A percentile compares a stretch with the other conserved stretches of the same genome.
These are phyloP conservation scores for Eunapius fragilis DNA, from an alignment of 37 sponge, comb jelly and placozoan genomes.

Conservation along the genomic window DNA sequence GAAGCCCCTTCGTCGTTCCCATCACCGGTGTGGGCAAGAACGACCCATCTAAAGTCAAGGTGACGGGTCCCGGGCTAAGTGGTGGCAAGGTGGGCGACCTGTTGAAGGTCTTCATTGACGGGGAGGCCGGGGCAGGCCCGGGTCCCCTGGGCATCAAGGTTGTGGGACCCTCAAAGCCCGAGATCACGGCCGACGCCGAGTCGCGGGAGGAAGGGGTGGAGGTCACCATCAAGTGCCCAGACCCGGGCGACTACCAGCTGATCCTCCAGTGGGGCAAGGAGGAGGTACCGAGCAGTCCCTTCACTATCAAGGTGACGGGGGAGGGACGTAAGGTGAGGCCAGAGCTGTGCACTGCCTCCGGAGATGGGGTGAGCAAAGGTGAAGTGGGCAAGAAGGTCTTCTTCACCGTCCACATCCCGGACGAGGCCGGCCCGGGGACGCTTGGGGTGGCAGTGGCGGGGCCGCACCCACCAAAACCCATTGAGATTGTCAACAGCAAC, in stretches of 20 bases:
- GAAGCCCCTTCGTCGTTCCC: conserved; percentile 83
- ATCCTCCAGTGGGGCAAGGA: conserved; percentile 81
- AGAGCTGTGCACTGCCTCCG: conserved; percentile 70
- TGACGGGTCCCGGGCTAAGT: conserved; percentile 67
- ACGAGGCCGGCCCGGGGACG: conserved; percentile 85
- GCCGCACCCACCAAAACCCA: conserved; percentile 86
- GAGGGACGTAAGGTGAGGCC: conserved; percentile 66
- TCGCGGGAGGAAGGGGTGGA: conserved; percentile 73
- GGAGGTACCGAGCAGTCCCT: conserved; percentile 78
- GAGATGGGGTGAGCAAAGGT: conserved; percentile 60
- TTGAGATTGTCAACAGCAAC: conserved; percentile 67
- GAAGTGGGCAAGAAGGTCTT: conserved; percentile 55
- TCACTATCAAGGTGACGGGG: conserved; percentile 55
- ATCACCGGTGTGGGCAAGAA: conserved; percentile 70
- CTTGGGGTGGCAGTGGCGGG: conserved; percentile 74
- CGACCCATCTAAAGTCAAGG: conserved; percentile 61
- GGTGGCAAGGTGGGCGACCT: conserved; percentile 68
- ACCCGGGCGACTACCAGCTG: conserved; percentile 86
- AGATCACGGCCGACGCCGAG: conserved; percentile 75
- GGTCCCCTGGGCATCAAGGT: conserved; percentile 80
- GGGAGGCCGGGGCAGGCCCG: conserved; percentile 79
- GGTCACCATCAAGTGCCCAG: conserved; percentile 65
- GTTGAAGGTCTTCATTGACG: conserved; percentile 65
- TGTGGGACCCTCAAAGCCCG: conserved; percentile 86
- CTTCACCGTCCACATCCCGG: conserved; percentile 74